Conservation (phyloP, 2,113 vertebrate species). For the Poecile atricapillus region DNA sequence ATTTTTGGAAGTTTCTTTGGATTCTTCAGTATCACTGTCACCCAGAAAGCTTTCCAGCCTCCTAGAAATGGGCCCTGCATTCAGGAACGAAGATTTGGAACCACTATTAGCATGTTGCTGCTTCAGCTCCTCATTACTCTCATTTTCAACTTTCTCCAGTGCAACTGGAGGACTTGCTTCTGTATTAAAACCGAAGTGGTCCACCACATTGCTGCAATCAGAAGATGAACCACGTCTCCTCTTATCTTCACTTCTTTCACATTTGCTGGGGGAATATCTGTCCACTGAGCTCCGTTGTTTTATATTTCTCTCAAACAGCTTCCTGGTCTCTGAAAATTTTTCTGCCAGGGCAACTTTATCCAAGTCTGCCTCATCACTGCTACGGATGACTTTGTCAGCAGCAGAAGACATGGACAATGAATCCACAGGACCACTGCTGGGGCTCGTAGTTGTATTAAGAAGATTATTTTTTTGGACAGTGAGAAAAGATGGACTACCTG, state of each 20-base stretch:
- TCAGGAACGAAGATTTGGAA: slow-evolving; percentile 72
- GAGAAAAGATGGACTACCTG: slow-evolving; percentile 69
- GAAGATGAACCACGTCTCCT: slow-evolving; percentile 51
- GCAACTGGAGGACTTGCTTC: slow-evolving; percentile 30
- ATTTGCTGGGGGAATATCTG: slow-evolving; percentile 76
- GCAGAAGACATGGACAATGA: slow-evolving; percentile 44
- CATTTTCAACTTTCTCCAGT: slow-evolving; percentile 53
- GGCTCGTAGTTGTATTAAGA: slow-evolving; percentile 63
- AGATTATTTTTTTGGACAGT: slow-evolving; percentile 73
- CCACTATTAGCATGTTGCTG: slow-evolving; percentile 2
- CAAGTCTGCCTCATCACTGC: slow-evolving; percentile 81
- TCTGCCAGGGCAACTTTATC: slow-evolving; percentile 89
- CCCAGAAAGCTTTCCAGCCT: slow-evolving; percentile 82
- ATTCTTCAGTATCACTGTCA: slow-evolving; percentile 79
- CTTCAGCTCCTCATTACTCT: slow-evolving; percentile 60
- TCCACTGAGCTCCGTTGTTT: slow-evolving; percentile 79
- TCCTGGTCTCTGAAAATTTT: slow-evolving; percentile 90
- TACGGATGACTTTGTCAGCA: slow-evolving; percentile 78
- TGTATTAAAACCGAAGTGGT: slow-evolving; percentile 61
- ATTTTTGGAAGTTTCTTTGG: slow-evolving; percentile 58
- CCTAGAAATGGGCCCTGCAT: slow-evolving; percentile 87
- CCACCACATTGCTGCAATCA: slow-evolving; percentile 59
- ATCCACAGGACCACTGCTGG: not conserved
- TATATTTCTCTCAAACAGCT: slow-evolving; percentile 86
- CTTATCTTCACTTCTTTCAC: slow-evolving; percentile 61